phyloP scores from a whole-genome alignment of 2,113 vertebrate species.

The Balaeniceps rex region DNA sequence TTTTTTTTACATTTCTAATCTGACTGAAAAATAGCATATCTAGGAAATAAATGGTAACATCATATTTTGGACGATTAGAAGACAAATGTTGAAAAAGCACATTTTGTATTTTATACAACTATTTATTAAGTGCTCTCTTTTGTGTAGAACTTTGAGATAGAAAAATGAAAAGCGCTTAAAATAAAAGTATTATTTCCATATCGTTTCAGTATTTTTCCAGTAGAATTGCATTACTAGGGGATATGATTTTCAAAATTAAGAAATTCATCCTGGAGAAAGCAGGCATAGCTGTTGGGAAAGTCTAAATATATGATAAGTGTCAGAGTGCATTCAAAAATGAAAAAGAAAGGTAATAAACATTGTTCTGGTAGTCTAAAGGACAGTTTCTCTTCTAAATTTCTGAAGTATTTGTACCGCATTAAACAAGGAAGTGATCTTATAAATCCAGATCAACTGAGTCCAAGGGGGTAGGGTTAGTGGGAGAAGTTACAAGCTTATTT shows the following conservation, averaged over 20 bases:
- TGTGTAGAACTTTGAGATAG: background rate
- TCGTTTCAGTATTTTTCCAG: background rate
- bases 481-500: background rate
- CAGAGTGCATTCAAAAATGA: background rate
- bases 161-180: background rate
- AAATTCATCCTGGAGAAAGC: background rate
- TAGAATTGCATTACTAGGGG: background rate
- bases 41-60: background rate
- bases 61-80: background rate
- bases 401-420: background rate
- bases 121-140: background rate
- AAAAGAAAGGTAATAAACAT: background rate
- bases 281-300: background rate
- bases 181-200: background rate
- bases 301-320: background rate
- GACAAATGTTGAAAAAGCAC: background rate
- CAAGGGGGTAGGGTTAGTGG: background rate
- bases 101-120: background rate
- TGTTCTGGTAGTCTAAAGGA: background rate
- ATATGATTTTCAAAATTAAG: background rate
- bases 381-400: background rate
- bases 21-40: background rate
- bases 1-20: background rate
- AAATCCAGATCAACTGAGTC: background rate
- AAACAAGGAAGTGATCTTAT: background rate